A percentile compares a stretch with the other conserved stretches of the same genome.
Evolutionary conservation across 2,113 vertebrate species (phyloP).

Genomic region (Arothron firmamentum): DNA sequence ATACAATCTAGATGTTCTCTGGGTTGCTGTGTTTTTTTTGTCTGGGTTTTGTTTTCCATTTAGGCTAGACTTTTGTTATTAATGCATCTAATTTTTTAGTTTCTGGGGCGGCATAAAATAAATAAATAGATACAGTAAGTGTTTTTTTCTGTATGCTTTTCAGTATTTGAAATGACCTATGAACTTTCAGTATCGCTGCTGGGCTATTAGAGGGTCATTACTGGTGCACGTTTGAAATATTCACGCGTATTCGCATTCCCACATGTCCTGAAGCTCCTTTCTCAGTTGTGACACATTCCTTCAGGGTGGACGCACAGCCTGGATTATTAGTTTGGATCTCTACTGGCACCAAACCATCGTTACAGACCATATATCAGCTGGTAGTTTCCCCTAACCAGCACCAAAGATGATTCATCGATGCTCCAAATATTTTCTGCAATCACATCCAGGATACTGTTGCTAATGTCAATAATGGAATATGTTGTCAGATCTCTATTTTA

Average conservation of each 20-base stretch:
- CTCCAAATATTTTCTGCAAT: conserved; percentile 86
- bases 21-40: conserved; percentile 77
- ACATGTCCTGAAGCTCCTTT: conserved; percentile 80
- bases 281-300: conserved; percentile 99
- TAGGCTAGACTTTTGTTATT: conserved; percentile 41
- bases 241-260: too few species aligned
- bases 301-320: conserved; percentile 88
- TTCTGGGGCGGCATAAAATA: conserved; percentile 80
- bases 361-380: conserved; percentile 37
- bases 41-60: conserved; percentile 46
- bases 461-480: conserved; percentile 77
- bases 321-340: conserved; percentile 46
- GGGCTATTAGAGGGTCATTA: conserved; percentile 78
- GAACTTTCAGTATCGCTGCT: conserved; percentile 74
- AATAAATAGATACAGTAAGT: conserved; percentile 44
- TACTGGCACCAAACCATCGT: conserved; percentile 50
- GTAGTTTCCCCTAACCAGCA: conserved; percentile 80
- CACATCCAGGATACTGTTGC: conserved; percentile 83
- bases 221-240: background rate
- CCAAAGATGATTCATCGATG: conserved; percentile 95
- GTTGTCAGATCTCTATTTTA: conserved; percentile 81
- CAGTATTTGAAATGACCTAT: conserved; percentile 86
- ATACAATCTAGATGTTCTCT: conserved; percentile 84
- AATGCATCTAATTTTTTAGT: conserved; percentile 63
- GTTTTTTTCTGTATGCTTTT: conserved; percentile 83